phyloP scores from a whole-genome alignment of 2,797 vertebrate genomes.

The Echiichthys vipera region DNA sequence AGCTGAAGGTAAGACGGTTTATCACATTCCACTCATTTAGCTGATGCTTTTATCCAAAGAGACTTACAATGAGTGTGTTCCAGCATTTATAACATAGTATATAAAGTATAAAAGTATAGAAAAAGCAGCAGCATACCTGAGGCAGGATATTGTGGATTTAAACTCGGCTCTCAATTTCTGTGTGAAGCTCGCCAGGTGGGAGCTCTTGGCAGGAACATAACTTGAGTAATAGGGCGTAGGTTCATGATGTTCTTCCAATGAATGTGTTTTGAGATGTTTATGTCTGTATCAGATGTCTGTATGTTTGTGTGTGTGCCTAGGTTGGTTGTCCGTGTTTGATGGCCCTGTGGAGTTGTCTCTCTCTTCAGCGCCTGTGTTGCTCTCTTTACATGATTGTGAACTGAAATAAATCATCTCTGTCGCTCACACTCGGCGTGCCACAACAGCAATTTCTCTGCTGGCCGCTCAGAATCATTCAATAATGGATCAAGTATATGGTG shows the following conservation, averaged over 20 bases:
- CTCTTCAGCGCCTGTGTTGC: slow-evolving; percentile 50
- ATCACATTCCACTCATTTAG: too few species aligned
- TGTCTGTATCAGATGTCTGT: slow-evolving; percentile 17
- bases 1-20: not conserved
- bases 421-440: slow-evolving; percentile 62
- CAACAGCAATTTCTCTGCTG: slow-evolving; percentile 71
- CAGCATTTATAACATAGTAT: too few species aligned
- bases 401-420: slow-evolving; percentile 77
- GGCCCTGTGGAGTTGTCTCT: slow-evolving; percentile 35
- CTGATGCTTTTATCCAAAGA: too few species aligned
- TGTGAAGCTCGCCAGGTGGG: slow-evolving; percentile 13
- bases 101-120: not conserved
- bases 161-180: slow-evolving; percentile 24
- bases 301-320: slow-evolving; percentile 5
- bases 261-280: slow-evolving; percentile 41
- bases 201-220: slow-evolving; percentile 19
- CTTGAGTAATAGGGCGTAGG: slow-evolving; percentile 26
- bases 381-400: slow-evolving; percentile 59
- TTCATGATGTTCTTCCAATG: slow-evolving; percentile 24
- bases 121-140: not conserved
- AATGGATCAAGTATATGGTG: slow-evolving; percentile 59
- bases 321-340: slow-evolving; percentile 16
- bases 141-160: slow-evolving; percentile 31
- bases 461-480: slow-evolving; percentile 70
- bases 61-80: too few species aligned